These are phyloP conservation scores for Anagrus nilaparvatae DNA, from an alignment of 1,140 invertebrate species.

Conservation along the genomic window DNA sequence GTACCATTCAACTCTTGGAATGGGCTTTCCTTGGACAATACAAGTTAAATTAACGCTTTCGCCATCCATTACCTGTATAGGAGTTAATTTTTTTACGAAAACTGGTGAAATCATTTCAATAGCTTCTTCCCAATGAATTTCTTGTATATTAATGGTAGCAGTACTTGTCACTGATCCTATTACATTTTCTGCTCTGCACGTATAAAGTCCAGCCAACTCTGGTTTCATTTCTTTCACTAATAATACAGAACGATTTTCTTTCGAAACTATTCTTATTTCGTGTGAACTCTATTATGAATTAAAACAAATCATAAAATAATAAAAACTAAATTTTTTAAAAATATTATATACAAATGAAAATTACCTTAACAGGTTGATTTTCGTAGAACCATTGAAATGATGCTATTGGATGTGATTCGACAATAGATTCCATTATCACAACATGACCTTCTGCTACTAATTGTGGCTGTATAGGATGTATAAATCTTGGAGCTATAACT, in stretches of 20 bases:
- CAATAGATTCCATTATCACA: slow-evolving; percentile 65
- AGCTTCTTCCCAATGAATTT: slow-evolving; percentile 50
- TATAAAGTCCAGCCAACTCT: slow-evolving; percentile 68
- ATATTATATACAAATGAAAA: slow-evolving; percentile 2
- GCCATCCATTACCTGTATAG: slow-evolving; percentile 83
- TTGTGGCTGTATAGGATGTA: slow-evolving; percentile 59
- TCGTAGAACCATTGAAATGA: slow-evolving; percentile 82
- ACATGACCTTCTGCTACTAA: slow-evolving; percentile 63
- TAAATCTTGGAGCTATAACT: slow-evolving; percentile 62
- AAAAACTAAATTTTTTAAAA: slow-evolving; percentile 1
- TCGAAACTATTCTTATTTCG: slow-evolving; percentile 54
- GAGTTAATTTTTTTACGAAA: slow-evolving; percentile 60
- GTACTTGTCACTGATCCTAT: slow-evolving; percentile 76
- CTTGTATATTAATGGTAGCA: slow-evolving; percentile 59
- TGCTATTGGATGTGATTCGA: slow-evolving; percentile 65
- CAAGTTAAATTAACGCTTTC: slow-evolving; percentile 75
- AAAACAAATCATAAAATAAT: slow-evolving; percentile 2
- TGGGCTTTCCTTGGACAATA: slow-evolving; percentile 67
- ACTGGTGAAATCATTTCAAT: slow-evolving; percentile 59
- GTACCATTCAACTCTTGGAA: slow-evolving; percentile 72
- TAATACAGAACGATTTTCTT: slow-evolving; percentile 71
- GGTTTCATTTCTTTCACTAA: slow-evolving; percentile 64
- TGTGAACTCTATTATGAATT: slow-evolving; percentile 12
- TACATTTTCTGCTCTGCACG: slow-evolving; percentile 81
- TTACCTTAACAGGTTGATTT: slow-evolving; percentile 41